Evolutionary conservation across 2,888 invertebrate genomes (phyloP), one percentile per base, ranked within the genome.

Genomic region (Agrochola lychnidis): DNA sequence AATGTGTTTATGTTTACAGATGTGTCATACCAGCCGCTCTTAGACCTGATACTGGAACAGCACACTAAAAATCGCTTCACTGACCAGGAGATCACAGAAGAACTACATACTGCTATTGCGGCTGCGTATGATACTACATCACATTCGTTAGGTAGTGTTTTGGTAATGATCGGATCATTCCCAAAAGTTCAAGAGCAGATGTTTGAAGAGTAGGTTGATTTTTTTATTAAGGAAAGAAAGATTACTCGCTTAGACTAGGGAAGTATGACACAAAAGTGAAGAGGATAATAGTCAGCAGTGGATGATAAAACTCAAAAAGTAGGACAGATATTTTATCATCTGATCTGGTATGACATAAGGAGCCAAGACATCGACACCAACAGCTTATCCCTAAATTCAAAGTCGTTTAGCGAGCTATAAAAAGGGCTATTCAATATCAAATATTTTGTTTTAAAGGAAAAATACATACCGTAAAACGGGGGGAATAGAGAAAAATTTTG

Each of bases 81-180:
- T 30, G 72, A 72, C n/a, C 42, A 73, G 16, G 73, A 72, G 53
- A 56, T 72, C 30, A 56, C 73, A 30, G 72, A 72, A 30, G 72
- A 72, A 72, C 42, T 72, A n/a, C 73, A 72, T 56, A 72, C 72
- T 12, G 0, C 16, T n/a, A 30, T 72, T 30, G 6, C 0, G 3
- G 73, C 72, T n/a, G 73, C 73, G 1, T 72, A 0, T 7, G 72
- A 72, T 9, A 72, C 72, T 16, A 72, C 53, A 73, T 4, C 53
- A 16, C 4, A 5, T 45, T 73, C 72, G 12, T n/a, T 72, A n/a
- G 7, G n/a, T n/a, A n/a, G 1, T n/a, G 19, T 53, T 56, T 30
- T 72, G 1, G 42, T 73, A 1, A 22, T 72, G 53, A 72, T 72
- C 19, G 72, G 72, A 56, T 72, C 72, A 73, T 73, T 16, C 53